Conservation (phyloP, 2,113 vertebrate species). For the Fukomys damarensis region DNA sequence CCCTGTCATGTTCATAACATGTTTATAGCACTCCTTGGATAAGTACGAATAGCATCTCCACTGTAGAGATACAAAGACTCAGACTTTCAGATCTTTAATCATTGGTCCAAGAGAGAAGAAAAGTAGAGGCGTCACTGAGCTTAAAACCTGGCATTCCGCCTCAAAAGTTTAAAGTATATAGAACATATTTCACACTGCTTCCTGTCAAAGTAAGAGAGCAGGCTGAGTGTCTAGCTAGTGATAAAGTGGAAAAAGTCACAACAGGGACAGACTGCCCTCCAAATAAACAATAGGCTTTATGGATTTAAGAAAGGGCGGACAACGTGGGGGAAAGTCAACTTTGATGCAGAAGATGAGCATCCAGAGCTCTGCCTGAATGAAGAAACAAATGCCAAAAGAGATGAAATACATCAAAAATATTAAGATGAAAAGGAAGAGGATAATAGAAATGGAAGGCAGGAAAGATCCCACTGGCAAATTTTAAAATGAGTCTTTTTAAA, state of each 20-base stretch:
- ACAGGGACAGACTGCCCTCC: neutral
- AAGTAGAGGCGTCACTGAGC: neutral
- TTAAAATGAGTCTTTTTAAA: constrained; percentile 31
- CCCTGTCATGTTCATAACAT: constrained; percentile 27
- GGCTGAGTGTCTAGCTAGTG: rapidly evolving
- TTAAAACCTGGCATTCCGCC: neutral
- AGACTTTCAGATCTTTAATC: neutral
- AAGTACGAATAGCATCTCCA: neutral
- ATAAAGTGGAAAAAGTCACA: neutral
- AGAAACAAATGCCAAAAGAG: neutral
- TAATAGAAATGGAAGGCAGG: neutral
- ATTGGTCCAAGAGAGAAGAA: neutral
- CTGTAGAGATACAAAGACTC: constrained; percentile 9
- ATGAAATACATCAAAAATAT: neutral
- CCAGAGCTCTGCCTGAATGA: neutral
- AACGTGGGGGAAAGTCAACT: neutral
- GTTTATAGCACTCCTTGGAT: neutral
- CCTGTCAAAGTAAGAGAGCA: neutral
- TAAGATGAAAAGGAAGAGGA: neutral
- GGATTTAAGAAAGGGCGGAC: neutral
- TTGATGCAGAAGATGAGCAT: neutral
- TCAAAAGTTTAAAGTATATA: neutral
- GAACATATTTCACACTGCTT: neutral
- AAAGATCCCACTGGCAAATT: neutral
- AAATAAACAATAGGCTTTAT: neutral